These are phyloP conservation scores for Bombyx mandarina DNA, from an alignment of 1,140 invertebrate species.

Conservation along the genomic window DNA sequence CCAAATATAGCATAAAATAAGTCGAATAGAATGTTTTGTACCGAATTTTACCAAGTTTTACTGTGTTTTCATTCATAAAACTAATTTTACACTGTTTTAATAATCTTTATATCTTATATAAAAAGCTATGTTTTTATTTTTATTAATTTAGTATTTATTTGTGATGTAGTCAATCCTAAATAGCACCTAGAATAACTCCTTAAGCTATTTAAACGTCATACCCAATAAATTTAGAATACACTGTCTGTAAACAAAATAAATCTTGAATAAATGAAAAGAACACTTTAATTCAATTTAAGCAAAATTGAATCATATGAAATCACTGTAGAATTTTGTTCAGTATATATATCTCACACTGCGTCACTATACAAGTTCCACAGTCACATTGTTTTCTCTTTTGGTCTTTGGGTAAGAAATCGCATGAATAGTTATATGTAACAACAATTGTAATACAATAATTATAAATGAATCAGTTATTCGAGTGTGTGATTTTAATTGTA, in stretches of 20 bases:
- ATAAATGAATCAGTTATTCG: not conserved
- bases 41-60: too few species aligned
- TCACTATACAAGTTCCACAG: constrained; percentile 10
- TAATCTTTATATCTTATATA: too few species aligned
- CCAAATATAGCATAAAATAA: too few species aligned
- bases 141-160: not conserved
- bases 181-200: constrained; percentile 16
- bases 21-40: too few species aligned
- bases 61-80: too few species aligned
- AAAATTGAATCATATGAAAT: constrained; percentile 59
- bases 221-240: constrained; percentile 67
- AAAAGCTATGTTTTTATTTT: not conserved
- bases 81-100: too few species aligned
- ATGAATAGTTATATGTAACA: constrained; percentile 22
- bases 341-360: constrained; percentile 57
- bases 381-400: constrained; percentile 42
- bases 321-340: constrained; percentile 30
- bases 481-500: constrained; percentile 13
- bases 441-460: constrained; percentile 2
- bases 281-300: constrained; percentile 53
- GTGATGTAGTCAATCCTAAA: not conserved
- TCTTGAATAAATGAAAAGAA: constrained; percentile 22
- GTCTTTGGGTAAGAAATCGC: constrained; percentile 56
- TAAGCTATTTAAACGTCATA: constrained; percentile 37
- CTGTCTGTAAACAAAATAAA: constrained; percentile 52